These are phyloP conservation scores for Aphelenchoides fujianensis DNA, from an alignment of 1,140 invertebrate genomes.

Conservation along the genomic window DNA sequence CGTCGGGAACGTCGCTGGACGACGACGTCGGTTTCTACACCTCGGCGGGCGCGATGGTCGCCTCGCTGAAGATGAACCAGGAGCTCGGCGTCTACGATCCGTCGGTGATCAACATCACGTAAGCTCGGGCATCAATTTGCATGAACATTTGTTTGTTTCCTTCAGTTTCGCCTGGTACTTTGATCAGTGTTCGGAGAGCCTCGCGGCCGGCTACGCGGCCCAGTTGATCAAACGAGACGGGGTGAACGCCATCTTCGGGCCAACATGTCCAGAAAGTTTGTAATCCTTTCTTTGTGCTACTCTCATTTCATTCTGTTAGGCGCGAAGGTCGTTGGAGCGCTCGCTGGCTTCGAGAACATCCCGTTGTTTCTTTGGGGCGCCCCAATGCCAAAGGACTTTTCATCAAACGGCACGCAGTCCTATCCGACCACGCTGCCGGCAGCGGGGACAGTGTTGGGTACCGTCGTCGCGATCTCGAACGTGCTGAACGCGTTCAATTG, in stretches of 20 bases:
- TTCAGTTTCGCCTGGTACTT: slow-evolving; percentile 40
- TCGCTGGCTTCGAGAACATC: slow-evolving; percentile 27
- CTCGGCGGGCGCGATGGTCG: neutral
- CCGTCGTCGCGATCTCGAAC: slow-evolving; percentile 24
- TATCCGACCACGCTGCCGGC: slow-evolving; percentile 18
- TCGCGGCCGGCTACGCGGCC: slow-evolving; percentile 32
- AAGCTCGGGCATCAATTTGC: no score
- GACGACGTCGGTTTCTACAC: neutral
- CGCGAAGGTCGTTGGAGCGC: slow-evolving; percentile 7
- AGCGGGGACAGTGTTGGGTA: neutral
- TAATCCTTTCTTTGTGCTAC: no score
- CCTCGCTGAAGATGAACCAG: neutral
- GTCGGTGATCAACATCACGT: slow-evolving; percentile 11
- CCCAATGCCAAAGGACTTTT: slow-evolving; percentile 23
- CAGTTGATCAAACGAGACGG: slow-evolving; percentile 33
- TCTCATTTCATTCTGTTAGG: no score
- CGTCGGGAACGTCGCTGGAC: neutral
- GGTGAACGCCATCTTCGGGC: slow-evolving; percentile 33
- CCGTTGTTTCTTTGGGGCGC: slow-evolving; percentile 31
- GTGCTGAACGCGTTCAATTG: slow-evolving; percentile 31
- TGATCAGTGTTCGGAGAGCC: slow-evolving; percentile 32
- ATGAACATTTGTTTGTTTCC: slow-evolving; percentile 4
- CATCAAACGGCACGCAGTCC: slow-evolving; percentile 2
- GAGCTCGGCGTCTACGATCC: neutral
- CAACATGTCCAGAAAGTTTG: slow-evolving; percentile 31